Evolutionary conservation across 2,888 invertebrate genomes (phyloP).

Genomic region (Brenthis daphne): DNA sequence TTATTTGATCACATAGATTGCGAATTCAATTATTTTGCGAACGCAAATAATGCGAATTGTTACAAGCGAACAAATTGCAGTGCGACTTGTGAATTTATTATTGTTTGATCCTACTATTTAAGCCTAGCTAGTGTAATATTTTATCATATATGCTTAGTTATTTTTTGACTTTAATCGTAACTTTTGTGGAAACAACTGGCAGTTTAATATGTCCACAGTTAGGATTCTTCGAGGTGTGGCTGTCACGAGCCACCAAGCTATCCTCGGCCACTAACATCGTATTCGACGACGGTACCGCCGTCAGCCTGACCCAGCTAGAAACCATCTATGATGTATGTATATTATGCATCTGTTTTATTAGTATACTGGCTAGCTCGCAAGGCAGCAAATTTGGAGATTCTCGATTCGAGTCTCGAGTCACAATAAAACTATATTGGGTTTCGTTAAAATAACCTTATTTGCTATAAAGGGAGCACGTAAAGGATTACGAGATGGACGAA

Average conservation of each 20-base stretch:
- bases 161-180: background rate
- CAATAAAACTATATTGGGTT: background rate
- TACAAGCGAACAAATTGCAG: background rate
- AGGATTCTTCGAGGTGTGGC: constrained; percentile 98
- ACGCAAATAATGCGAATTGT: no score
- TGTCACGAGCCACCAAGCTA: constrained; percentile 91
- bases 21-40: no score
- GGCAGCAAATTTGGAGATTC: no score
- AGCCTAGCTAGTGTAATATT: background rate
- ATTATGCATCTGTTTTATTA: no score
- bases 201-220: constrained; percentile 59
- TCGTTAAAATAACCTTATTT: background rate
- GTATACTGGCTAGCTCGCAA: no score
- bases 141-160: background rate
- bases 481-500: no score
- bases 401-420: no score
- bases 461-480: background rate
- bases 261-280: constrained; percentile 89
- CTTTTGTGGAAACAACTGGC: constrained; percentile 40
- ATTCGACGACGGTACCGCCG: constrained; percentile 94
- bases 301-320: constrained; percentile 92
- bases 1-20: no score
- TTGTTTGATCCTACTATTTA: no score
- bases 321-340: constrained; percentile 89
- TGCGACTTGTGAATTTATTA: background rate